Percentiles rank a stretch among this genome's conserved stretches.
These are phyloP conservation scores for Carcina quercana DNA, from an alignment of 2,888 invertebrate genomes.

Conservation along the genomic window DNA sequence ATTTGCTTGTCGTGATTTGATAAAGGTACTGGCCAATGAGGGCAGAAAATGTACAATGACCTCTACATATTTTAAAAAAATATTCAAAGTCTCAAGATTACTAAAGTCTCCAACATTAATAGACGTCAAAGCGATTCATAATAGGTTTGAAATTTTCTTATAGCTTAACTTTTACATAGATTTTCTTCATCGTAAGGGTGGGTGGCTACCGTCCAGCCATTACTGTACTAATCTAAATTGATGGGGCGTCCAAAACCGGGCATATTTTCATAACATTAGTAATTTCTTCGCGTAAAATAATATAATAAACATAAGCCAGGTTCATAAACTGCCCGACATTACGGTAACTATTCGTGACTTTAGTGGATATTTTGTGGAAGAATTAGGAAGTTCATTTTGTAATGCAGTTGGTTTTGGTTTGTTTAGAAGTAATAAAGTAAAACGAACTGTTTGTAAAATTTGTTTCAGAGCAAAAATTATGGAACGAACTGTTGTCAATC, in stretches of 20 bases:
- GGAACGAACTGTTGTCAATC: too few species aligned
- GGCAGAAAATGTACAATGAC: too few species aligned
- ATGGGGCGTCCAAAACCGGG: conserved; percentile 66
- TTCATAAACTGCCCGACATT: conserved; percentile 48
- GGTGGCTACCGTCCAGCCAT: conserved; percentile 56
- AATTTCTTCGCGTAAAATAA: conserved; percentile 70
- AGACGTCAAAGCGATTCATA: conserved; percentile 53
- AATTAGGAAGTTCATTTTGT: too few species aligned
- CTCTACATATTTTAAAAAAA: too few species aligned
- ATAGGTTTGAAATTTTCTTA: conserved; percentile 69
- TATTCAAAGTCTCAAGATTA: conserved; percentile 46
- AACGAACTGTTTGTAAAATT: too few species aligned
- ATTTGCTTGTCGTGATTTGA: too few species aligned
- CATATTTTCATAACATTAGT: conserved; percentile 68
- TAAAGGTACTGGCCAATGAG: too few species aligned
- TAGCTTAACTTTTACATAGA: conserved; percentile 64
- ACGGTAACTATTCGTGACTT: conserved; percentile 35
- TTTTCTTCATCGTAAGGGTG: conserved; percentile 56
- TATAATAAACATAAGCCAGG: conserved; percentile 56
- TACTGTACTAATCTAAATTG: conserved; percentile 71
- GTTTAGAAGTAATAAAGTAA: too few species aligned
- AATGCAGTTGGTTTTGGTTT: too few species aligned
- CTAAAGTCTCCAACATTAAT: conserved; percentile 15
- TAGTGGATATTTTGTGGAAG: conserved; percentile 23
- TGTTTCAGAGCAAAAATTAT: too few species aligned